Percentiles rank a stretch among this genome's conserved stretches.
Evolutionary conservation across 2,797 vertebrate genomes (phyloP).

Genomic region (Danio choprae): DNA sequence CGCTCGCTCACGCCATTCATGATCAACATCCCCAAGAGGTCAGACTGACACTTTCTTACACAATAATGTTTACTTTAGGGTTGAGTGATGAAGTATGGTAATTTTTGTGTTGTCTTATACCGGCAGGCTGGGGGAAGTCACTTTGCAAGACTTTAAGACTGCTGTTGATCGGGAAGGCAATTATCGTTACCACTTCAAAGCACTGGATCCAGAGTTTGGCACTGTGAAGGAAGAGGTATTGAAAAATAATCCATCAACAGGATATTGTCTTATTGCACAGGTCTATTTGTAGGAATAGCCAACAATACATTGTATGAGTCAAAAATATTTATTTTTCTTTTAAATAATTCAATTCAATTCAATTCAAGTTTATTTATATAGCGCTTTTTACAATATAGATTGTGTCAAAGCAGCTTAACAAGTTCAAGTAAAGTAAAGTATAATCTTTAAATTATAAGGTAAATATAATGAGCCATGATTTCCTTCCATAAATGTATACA

Average conservation of each 20-base stretch:
- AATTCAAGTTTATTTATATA: no score
- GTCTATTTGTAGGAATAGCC: no score
- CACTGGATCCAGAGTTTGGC: conserved; percentile 97
- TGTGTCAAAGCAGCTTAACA: no score
- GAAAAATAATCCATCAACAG: not conserved
- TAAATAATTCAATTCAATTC: no score
- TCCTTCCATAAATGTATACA: no score
- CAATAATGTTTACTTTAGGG: not conserved
- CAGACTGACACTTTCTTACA: conserved; percentile 50
- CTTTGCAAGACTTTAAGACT: conserved; percentile 93
- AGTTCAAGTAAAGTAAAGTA: no score
- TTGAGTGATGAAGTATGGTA: not conserved
- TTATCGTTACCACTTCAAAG: conserved; percentile 98
- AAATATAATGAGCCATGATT: no score
- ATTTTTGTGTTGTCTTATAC: conserved; percentile 10
- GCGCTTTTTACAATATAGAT: no score
- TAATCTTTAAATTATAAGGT: no score
- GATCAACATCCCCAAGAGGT: conserved; percentile 97
- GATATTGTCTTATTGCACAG: not conserved
- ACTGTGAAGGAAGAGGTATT: conserved; percentile 98
- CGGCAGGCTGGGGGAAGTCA: conserved; percentile 93
- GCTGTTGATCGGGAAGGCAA: conserved; percentile 93
- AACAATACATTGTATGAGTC: no score
- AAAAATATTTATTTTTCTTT: not conserved
- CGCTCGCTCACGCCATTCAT: conserved; percentile 95